phyloP scores from a whole-genome alignment of 2,797 vertebrate species.

The Chaetophractus vellerosus region DNA sequence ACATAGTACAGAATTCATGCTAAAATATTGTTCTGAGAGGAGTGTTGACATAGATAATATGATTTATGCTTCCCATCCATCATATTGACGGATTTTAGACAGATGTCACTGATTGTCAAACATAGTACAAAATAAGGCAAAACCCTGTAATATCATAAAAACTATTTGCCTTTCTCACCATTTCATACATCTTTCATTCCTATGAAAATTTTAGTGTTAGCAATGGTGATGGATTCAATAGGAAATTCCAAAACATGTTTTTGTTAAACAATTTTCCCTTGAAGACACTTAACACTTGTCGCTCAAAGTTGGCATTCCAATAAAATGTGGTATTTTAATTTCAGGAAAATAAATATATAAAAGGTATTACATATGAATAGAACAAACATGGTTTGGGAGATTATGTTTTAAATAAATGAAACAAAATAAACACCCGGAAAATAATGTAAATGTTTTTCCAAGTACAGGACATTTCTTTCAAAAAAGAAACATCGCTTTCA shows the following conservation, averaged over 20 bases:
- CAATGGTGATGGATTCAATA: conserved; percentile 72
- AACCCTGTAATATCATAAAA: conserved; percentile 67
- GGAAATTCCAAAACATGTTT: conserved; percentile 72
- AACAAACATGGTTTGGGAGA: background rate
- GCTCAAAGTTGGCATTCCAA: conserved; percentile 59
- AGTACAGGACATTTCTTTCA: background rate
- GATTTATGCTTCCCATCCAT: conserved; percentile 85
- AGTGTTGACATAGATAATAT: conserved; percentile 83
- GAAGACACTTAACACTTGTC: conserved; percentile 62
- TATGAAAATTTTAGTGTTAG: conserved; percentile 76
- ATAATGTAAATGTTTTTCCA: conserved; percentile 7
- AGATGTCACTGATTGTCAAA: conserved; percentile 83
- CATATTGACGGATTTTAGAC: conserved; percentile 80
- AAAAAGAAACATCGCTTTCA: too few relatives aligned
- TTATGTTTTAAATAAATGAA: conserved; percentile 74
- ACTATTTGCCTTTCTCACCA: conserved; percentile 67
- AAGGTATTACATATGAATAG: background rate
- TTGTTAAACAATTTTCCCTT: conserved; percentile 58
- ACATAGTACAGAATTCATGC: conserved; percentile 72
- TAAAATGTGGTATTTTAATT: conserved; percentile 66
- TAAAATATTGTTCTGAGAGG: conserved; percentile 78
- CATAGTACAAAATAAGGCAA: conserved; percentile 79
- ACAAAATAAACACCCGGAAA: conserved; percentile 50
- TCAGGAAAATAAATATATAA: conserved; percentile 49
- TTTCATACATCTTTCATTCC: conserved; percentile 80